Evolutionary conservation across 2,888 invertebrate species (phyloP), one percentile per base, ranked within the genome.

Genomic region (Rambutsinella grinnellia): DNA sequence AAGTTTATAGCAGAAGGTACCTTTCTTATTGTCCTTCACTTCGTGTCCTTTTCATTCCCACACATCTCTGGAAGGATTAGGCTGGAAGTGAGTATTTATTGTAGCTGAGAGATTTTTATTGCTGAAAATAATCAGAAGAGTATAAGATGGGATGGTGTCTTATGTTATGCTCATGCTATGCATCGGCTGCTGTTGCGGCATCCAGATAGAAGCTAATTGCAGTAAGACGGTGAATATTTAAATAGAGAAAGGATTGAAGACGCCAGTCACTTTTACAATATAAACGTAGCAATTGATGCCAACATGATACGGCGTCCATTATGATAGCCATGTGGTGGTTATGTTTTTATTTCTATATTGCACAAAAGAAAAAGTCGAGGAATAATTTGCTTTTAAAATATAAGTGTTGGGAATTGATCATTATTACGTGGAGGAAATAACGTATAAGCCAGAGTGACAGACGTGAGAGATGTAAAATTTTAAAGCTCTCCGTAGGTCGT

Each of bases 391-490:
- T 61, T 53, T 54, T 36, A 8, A 67, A n/a, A 36, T 2, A 8
- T 13, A 23, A 57, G 24, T 13, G 49, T 51, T 36, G 26, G 36
- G 71, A 51, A 71, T 63, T 71, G 71, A 71, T 71, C 63, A 63
- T 56, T 36, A 53, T 28, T 17, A 47, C 6, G 27, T n/a, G 13
- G 47, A 62, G 21, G 62, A 62, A 26, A 8, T 5, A 65, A 49
- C 8, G 19, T 17, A 49, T 19, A n/a, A 13, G 17, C 19, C 17
- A 62, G 53, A 68, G 36, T 61, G 70, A 62, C 60, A 44, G 70
- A 62, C 70, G 70, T 70, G 70, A 70, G 62, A 70, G 70, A 70
- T 46, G 21, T 23, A n/a, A 56, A 10, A 53, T 70, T 70, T 70
- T 56, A 19, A 54, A 70, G 68, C 74, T 74, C 49, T 46, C 23